Conservation (phyloP, 2,888 invertebrate genomes). For the Cheilosia soror region DNA sequence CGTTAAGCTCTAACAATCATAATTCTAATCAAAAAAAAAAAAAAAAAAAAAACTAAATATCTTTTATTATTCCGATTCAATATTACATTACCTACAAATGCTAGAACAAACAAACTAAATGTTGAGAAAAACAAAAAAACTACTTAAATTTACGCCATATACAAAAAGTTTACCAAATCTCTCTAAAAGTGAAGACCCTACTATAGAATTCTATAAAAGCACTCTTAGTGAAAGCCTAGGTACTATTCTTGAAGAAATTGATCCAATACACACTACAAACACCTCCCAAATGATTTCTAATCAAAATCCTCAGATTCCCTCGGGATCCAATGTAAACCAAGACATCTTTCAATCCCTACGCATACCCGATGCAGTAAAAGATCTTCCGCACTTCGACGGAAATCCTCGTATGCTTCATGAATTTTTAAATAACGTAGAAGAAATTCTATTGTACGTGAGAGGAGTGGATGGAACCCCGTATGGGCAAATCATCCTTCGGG, state of each 20-base stretch:
- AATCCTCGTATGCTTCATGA: constrained; percentile 34
- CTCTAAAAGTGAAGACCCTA: background rate
- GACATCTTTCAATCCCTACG: constrained; percentile 12
- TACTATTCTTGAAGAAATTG: background rate
- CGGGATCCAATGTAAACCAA: constrained; percentile 2
- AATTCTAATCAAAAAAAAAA: too few relatives aligned
- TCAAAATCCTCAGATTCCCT: background rate
- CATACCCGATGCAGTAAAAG: constrained; percentile 60
- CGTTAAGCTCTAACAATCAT: too few relatives aligned
- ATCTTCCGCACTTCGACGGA: constrained; percentile 30
- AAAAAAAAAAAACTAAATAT: too few relatives aligned
- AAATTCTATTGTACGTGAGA: constrained; percentile 37
- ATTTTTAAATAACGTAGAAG: constrained; percentile 30
- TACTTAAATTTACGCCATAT: background rate
- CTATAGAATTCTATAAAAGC: background rate
- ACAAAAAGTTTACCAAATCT: background rate
- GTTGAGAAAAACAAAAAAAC: background rate
- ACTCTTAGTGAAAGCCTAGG: background rate
- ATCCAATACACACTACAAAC: background rate
- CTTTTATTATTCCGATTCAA: background rate
- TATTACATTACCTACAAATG: background rate
- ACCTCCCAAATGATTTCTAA: background rate
- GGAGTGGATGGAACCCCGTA: constrained; percentile 28
- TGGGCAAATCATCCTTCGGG: constrained; percentile 22
- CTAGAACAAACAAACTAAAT: background rate